Base-by-base conservation (phyloP, 2,888 invertebrate species). In the Andrena marginata region DNA sequence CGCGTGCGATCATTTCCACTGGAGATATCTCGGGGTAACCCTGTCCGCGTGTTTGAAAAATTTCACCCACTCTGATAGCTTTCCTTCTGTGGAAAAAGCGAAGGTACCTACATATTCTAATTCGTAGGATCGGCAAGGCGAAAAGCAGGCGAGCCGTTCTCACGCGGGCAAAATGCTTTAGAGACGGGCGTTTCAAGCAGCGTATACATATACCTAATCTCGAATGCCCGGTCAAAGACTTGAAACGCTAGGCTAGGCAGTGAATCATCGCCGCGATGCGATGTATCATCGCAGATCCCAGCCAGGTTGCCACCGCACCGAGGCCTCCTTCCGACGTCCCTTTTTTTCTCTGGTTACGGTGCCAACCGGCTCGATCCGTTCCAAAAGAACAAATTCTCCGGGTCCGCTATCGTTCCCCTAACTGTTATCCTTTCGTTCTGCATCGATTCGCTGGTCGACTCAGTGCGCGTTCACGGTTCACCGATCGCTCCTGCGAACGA, bases 321-420 rank as follows among this genome's bases (percentile, higher is more conserved):
- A 62, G 56, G 23, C 56, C 23, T 26, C 23, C 56, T 73, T 64
- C 56, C 63, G 2, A 33, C n/a, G 10, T 48, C 35, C 10, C 13
- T 54, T 51, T 26, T 26, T 73, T n/a, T n/a, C 29, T 42, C 51
- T 42, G 16, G 20, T 51, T 54, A 23, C 26, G 10, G 13, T 23
- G 56, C 56, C 56, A 23, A 26, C 23, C 4, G 4, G 4, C 56
- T 10, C 42, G 42, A 42, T 16, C 16, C 42, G 42, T 42, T 16
- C 42, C 42, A 80, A 78, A 79, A 63, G 13, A 29, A 29, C 60
- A n/a, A n/a, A n/a, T n/a, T n/a, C n/a, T n/a, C n/a, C n/a, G n/a
- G n/a, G n/a, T 23, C 23, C 1, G 1, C 23, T 56, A 49, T 2
- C 35, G n/a, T 54, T 51, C n/a, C 64, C 60, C 60, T 76, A 81